Conservation (phyloP, 2,797 vertebrate genomes). For the Rhinella marina region DNA sequence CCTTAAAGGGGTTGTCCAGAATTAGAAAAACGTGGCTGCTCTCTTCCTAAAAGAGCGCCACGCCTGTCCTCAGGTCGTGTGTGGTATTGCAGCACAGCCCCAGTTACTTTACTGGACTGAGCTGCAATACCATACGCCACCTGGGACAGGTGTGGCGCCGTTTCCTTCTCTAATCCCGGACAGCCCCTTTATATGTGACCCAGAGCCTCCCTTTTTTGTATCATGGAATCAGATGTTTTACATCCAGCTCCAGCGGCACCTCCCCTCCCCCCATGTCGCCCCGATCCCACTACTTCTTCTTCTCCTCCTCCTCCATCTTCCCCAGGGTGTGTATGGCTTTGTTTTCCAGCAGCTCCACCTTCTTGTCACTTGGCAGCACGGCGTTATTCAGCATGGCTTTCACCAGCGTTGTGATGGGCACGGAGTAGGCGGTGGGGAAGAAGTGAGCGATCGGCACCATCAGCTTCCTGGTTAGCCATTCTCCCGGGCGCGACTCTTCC, state of each 20-base stretch:
- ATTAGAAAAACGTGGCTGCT: no score
- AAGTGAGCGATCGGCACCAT: slow-evolving; percentile 67
- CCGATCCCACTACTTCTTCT: slow-evolving; percentile 26
- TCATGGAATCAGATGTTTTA: not conserved
- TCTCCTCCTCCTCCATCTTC: slow-evolving; percentile 61
- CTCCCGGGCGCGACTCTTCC: slow-evolving; percentile 75
- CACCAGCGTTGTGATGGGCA: slow-evolving; percentile 72
- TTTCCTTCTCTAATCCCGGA: no score
- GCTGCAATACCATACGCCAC: no score
- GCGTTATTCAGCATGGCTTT: slow-evolving; percentile 74
- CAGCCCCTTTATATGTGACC: no score
- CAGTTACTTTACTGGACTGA: no score
- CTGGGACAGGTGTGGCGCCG: no score
- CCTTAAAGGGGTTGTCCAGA: no score
- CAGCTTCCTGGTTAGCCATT: slow-evolving; percentile 77
- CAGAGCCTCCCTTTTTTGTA: no score
- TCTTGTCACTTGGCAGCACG: slow-evolving; percentile 65
- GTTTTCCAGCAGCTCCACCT: slow-evolving; percentile 79
- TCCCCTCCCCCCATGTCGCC: not conserved
- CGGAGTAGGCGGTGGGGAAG: slow-evolving; percentile 71
- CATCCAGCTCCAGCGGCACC: not conserved
- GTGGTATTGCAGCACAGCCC: no score
- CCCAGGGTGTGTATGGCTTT: slow-evolving; percentile 75
- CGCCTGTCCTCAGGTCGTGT: no score
- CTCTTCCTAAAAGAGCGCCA: no score